A percentile compares a stretch with the other conserved stretches of the same genome.
Evolutionary conservation across 92 coral and sea anemone species (phyloP).

Genomic region (Parazoanthus darwini): DNA sequence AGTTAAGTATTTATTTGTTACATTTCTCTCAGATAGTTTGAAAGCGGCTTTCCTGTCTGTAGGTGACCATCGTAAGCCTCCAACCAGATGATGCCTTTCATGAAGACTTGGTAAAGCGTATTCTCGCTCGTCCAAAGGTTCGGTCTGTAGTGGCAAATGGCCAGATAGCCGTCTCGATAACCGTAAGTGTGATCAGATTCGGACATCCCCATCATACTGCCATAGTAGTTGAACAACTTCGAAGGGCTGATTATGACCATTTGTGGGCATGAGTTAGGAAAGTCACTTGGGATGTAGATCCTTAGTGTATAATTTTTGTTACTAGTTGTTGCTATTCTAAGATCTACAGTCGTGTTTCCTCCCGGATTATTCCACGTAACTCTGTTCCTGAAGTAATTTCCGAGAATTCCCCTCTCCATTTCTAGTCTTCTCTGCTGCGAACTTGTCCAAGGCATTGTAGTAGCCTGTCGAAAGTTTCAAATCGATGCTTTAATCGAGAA

Average conservation of each 20-base stretch:
- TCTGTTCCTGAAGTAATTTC: slow-evolving; percentile 60
- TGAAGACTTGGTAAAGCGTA: slow-evolving; percentile 72
- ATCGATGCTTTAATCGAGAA: no score
- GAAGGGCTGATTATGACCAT: slow-evolving; percentile 66
- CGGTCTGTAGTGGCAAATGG: slow-evolving; percentile 72
- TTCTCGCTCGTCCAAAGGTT: slow-evolving; percentile 68
- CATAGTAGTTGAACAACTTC: slow-evolving; percentile 26
- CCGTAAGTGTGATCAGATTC: slow-evolving; percentile 48
- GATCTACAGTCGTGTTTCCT: slow-evolving; percentile 68
- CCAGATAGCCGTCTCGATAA: slow-evolving; percentile 54
- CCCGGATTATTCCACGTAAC: slow-evolving; percentile 69
- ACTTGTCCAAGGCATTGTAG: slow-evolving; percentile 55
- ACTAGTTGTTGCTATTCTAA: slow-evolving; percentile 52
- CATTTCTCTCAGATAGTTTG: slow-evolving; percentile 64
- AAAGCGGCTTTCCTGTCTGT: slow-evolving; percentile 65
- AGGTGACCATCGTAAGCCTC: slow-evolving; percentile 86
- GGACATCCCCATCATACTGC: slow-evolving; percentile 19
- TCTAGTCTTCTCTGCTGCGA: slow-evolving; percentile 65
- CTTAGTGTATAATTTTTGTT: slow-evolving; percentile 67
- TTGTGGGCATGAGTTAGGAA: slow-evolving; percentile 69
- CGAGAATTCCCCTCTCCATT: slow-evolving; percentile 63
- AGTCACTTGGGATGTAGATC: slow-evolving; percentile 69
- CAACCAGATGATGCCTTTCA: slow-evolving; percentile 89
- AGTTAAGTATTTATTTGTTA: background rate
- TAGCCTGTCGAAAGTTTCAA: no score